These are phyloP conservation scores for Solenopsis fugax DNA, from an alignment of 1,140 invertebrate species.

Conservation along the genomic window DNA sequence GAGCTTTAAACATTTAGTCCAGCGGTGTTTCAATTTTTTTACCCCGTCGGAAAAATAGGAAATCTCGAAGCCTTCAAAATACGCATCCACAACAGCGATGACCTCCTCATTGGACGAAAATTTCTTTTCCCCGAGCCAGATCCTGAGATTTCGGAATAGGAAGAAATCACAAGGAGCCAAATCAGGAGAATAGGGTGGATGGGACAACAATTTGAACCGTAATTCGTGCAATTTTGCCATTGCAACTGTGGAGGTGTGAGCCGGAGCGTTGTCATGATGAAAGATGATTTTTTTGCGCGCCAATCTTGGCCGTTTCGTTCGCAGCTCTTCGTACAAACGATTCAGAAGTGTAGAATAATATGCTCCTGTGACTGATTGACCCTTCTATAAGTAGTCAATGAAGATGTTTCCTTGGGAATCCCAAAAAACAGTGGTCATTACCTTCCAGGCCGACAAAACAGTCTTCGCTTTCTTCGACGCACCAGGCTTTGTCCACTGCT, in stretches of 20 bases:
- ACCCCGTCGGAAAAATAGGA: neutral
- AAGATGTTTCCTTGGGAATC: neutral
- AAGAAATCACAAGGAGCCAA: neutral
- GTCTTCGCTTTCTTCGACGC: neutral
- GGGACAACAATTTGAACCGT: neutral
- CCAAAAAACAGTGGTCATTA: neutral
- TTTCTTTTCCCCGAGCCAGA: neutral
- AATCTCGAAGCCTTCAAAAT: constrained; percentile 67
- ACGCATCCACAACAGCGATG: constrained; percentile 71
- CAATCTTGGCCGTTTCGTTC: neutral
- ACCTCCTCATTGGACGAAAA: constrained; percentile 71
- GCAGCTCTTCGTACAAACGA: neutral
- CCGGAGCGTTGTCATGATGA: neutral
- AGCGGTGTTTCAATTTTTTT: neutral
- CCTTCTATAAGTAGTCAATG: neutral
- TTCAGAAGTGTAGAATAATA: neutral
- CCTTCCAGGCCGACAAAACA: neutral
- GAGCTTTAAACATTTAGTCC: neutral
- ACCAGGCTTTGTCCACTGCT: neutral
- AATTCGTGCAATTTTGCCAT: neutral
- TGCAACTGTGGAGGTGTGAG: neutral
- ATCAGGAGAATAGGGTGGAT: neutral
- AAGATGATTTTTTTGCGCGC: neutral
- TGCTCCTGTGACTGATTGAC: neutral
- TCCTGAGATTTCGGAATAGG: neutral